These are phyloP conservation scores for Lepus europaeus DNA, from an alignment of 2,113 vertebrate genomes.

Conservation along the genomic window DNA sequence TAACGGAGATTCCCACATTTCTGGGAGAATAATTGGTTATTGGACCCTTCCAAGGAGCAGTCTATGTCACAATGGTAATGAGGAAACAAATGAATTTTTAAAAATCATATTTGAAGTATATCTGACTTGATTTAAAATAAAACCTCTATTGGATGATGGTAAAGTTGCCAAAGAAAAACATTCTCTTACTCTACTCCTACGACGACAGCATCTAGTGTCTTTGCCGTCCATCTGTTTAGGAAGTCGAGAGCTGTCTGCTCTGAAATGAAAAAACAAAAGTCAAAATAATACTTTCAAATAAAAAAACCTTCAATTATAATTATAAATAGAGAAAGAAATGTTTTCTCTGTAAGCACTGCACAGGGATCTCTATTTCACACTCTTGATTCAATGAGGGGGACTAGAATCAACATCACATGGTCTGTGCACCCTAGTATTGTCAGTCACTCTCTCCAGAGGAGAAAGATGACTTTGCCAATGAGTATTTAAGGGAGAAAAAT, in stretches of 20 bases:
- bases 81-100: neutral
- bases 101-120: neutral
- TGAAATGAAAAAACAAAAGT: constrained; percentile 68
- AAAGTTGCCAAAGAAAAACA: constrained; percentile 6
- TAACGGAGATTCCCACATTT: neutral
- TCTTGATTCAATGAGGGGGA: neutral
- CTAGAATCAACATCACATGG: neutral
- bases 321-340: neutral
- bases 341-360: neutral
- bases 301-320: neutral
- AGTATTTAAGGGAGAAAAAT: neutral
- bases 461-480: neutral
- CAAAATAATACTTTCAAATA: neutral
- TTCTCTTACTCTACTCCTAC: constrained; percentile 67
- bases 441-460: neutral
- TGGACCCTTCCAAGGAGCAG: neutral
- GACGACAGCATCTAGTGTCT: constrained; percentile 63
- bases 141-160: neutral
- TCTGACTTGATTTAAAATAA: neutral
- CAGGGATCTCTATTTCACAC: neutral
- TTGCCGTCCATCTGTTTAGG: constrained; percentile 66
- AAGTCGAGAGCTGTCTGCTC: neutral
- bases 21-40: neutral
- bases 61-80: neutral
- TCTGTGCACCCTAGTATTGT: neutral